Evolutionary conservation across 2,113 vertebrate genomes (phyloP).

Genomic region (Peromyscus californicus): DNA sequence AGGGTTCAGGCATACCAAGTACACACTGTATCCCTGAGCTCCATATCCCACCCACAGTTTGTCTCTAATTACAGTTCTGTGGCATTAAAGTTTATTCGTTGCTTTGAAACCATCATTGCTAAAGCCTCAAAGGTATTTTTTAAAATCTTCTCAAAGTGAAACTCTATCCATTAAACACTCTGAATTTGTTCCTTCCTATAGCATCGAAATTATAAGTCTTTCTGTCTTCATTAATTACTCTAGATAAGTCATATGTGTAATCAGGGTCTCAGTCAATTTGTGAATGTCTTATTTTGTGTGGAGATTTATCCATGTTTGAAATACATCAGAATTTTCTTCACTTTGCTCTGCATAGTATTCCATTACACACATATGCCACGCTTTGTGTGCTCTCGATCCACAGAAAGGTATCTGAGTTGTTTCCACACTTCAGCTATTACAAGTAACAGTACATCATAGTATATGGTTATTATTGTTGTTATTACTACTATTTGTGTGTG

Average conservation of each 20-base stretch:
- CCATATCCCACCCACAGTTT: not conserved
- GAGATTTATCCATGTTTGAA: not conserved
- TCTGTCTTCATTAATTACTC: not conserved
- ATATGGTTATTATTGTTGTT: not conserved
- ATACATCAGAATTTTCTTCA: not conserved
- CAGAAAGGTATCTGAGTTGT: not conserved
- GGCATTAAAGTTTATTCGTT: not conserved
- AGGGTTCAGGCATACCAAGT: not conserved
- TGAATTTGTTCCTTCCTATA: not conserved
- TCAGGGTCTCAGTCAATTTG: not conserved
- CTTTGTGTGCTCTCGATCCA: not conserved
- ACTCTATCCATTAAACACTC: not conserved
- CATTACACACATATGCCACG: not conserved
- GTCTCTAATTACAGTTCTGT: not conserved
- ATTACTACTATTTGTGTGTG: not conserved
- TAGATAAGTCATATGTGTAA: not conserved
- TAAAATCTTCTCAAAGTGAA: not conserved
- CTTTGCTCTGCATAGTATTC: not conserved
- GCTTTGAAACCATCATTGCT: not conserved
- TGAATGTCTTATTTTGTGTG: not conserved
- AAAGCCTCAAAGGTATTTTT: not conserved
- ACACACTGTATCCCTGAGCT: not conserved
- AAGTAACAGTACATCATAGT: not conserved
- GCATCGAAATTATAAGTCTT: not conserved
- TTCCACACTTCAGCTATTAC: not conserved